A percentile compares a stretch with the other conserved stretches of the same genome.
Evolutionary conservation across 2,113 vertebrate genomes (phyloP).

Genomic region (Peucedramus taeniatus): DNA sequence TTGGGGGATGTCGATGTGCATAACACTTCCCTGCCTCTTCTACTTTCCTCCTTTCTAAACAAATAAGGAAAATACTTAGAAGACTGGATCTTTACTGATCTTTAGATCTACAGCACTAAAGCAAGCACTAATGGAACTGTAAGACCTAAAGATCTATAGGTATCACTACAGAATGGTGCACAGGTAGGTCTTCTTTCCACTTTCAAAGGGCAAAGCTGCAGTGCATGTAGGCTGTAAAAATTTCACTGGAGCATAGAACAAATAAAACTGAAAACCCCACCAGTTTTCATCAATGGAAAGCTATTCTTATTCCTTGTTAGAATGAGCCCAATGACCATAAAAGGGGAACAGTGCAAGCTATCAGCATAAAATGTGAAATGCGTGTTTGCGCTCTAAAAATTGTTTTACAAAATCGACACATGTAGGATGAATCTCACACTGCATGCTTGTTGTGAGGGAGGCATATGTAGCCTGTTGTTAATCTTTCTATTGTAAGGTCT

Average conservation of each 20-base stretch:
- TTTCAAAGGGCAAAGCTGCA: background rate
- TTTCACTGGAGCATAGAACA: background rate
- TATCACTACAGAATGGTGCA: background rate
- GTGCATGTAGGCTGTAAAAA: background rate
- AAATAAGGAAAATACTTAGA: background rate
- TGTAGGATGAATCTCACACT: background rate
- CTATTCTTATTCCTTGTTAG: background rate
- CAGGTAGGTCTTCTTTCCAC: background rate
- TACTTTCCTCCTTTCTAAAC: background rate
- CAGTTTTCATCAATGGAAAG: background rate
- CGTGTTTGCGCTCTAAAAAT: background rate
- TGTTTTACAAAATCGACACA: background rate
- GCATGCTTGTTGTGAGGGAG: background rate
- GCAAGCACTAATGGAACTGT: background rate
- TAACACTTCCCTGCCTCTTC: background rate
- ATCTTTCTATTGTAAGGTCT: background rate
- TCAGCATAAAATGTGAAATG: no score
- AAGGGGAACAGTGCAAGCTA: background rate
- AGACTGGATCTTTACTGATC: background rate
- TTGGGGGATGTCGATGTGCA: background rate
- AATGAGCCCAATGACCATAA: background rate
- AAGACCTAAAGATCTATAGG: background rate
- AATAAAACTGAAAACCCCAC: background rate
- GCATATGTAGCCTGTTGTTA: background rate
- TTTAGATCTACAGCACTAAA: background rate